A percentile compares a stretch with the other conserved stretches of the same genome.
phyloP scores from a whole-genome alignment of 1,140 invertebrate genomes.

The Caerostris extrusa region DNA sequence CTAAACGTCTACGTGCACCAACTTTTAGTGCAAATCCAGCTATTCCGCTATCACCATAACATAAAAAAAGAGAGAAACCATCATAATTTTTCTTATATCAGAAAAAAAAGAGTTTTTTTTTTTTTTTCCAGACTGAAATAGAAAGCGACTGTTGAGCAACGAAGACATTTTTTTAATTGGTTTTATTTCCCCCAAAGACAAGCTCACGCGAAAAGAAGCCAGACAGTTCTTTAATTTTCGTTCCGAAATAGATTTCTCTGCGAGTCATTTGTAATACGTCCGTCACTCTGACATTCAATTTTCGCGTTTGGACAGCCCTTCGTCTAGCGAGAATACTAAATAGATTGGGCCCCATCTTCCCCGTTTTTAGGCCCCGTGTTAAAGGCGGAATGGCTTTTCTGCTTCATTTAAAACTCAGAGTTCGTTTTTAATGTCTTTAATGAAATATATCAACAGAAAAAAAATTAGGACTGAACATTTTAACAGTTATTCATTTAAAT shows the following conservation, averaged over 20 bases:
- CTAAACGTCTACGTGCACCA: neutral
- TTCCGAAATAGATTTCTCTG: slow-evolving; percentile 6
- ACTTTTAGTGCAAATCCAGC: neutral
- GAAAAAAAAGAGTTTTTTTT: neutral
- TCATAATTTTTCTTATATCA: neutral
- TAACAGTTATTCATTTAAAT: too few relatives aligned
- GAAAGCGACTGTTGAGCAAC: neutral
- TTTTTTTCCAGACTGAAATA: neutral
- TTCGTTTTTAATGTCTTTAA: too few relatives aligned
- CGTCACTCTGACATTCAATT: slow-evolving; percentile 55
- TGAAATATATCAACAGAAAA: too few relatives aligned
- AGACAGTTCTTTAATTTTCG: slow-evolving; percentile 36
- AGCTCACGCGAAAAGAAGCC: neutral
- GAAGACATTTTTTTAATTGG: slow-evolving; percentile 39
- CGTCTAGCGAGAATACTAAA: slow-evolving; percentile 11
- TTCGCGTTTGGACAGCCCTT: neutral
- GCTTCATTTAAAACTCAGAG: too few relatives aligned
- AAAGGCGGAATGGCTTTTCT: too few relatives aligned
- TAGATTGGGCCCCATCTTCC: neutral
- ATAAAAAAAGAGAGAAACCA: neutral
- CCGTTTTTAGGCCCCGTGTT: too few relatives aligned
- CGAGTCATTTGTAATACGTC: slow-evolving; percentile 36
- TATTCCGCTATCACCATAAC: neutral
- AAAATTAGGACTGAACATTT: too few relatives aligned
- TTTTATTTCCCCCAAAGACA: slow-evolving; percentile 2